These are phyloP conservation scores for Romanogobio albipinnatus DNA, from an alignment of 2,113 vertebrate genomes.

Conservation along the genomic window DNA sequence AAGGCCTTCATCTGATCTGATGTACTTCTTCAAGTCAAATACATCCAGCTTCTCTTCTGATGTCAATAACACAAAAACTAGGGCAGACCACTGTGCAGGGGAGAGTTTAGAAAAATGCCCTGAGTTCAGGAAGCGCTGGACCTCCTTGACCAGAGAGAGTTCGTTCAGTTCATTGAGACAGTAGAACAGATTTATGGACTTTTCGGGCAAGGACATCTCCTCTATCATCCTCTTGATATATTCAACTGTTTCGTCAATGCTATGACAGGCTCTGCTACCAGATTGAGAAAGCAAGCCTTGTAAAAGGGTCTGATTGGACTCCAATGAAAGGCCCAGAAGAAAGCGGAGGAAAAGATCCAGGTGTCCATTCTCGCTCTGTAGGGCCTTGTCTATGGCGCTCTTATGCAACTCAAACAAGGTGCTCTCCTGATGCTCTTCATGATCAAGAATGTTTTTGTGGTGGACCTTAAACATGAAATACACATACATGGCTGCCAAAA, in stretches of 20 bases:
- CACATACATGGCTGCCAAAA: constrained; percentile 45
- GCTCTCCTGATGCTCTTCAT: not conserved
- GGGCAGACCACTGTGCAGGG: constrained; percentile 50
- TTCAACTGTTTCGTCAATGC: constrained; percentile 24
- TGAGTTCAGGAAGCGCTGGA: constrained; percentile 39
- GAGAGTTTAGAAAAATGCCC: constrained; percentile 49
- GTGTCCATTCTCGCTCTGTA: constrained; percentile 48
- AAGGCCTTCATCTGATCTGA: constrained; percentile 49
- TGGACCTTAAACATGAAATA: constrained; percentile 39
- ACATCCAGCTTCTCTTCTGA: constrained; percentile 45
- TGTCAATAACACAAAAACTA: constrained; percentile 49
- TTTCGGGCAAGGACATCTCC: constrained; percentile 40
- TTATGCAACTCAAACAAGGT: constrained; percentile 42
- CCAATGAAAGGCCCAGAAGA: constrained; percentile 51
- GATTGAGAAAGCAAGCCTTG: constrained; percentile 7
- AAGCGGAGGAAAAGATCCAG: constrained; percentile 53
- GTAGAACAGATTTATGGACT: constrained; percentile 52
- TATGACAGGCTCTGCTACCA: constrained; percentile 16
- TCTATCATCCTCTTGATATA: constrained; percentile 52
- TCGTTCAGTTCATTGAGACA: constrained; percentile 55
- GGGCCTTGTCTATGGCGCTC: constrained; percentile 37
- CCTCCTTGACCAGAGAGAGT: constrained; percentile 44
- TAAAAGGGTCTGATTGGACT: constrained; percentile 48
- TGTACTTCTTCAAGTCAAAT: constrained; percentile 53
- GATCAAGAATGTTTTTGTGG: constrained; percentile 19